phyloP scores from a whole-genome alignment of 2,113 vertebrate species.

The Theropithecus gelada region DNA sequence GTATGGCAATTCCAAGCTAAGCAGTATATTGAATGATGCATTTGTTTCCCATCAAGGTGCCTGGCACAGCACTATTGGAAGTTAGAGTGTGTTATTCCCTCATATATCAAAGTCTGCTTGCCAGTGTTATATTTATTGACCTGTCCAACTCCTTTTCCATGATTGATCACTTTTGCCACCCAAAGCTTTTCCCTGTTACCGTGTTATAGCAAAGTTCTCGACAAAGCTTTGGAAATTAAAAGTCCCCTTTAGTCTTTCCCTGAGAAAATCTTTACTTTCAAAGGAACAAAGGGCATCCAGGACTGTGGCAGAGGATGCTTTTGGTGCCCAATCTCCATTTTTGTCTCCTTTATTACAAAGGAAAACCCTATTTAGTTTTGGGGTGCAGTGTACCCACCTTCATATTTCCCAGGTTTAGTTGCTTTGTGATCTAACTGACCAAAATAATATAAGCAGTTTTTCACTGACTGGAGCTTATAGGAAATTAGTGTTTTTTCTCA shows the following conservation, averaged over 20 bases:
- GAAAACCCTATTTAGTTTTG: neutral
- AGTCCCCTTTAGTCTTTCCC: neutral
- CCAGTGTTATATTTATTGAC: conserved; percentile 65
- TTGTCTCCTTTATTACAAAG: neutral
- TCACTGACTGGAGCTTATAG: neutral
- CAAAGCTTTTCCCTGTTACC: conserved; percentile 58
- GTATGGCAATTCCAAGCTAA: conserved; percentile 42
- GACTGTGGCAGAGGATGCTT: neutral
- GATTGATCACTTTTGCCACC: conserved; percentile 68
- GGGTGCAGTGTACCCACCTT: neutral
- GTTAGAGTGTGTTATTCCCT: conserved; percentile 52
- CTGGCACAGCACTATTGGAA: conserved; percentile 15
- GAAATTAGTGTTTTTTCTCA: neutral
- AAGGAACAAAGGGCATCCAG: neutral
- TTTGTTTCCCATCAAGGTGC: conserved; percentile 25
- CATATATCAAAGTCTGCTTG: conserved; percentile 63
- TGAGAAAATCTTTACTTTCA: conserved; percentile 28
- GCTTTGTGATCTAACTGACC: neutral
- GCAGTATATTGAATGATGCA: conserved; percentile 9
- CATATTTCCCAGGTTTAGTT: neutral
- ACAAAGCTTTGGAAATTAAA: conserved; percentile 54
- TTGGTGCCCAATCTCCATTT: neutral
- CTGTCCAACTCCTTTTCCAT: conserved; percentile 59
- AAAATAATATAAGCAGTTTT: neutral
- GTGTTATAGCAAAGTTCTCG: conserved; percentile 58